Evolutionary conservation across 2,888 invertebrate species (phyloP), one percentile per base, ranked within the genome.

Genomic region (Caradrina kadenii): DNA sequence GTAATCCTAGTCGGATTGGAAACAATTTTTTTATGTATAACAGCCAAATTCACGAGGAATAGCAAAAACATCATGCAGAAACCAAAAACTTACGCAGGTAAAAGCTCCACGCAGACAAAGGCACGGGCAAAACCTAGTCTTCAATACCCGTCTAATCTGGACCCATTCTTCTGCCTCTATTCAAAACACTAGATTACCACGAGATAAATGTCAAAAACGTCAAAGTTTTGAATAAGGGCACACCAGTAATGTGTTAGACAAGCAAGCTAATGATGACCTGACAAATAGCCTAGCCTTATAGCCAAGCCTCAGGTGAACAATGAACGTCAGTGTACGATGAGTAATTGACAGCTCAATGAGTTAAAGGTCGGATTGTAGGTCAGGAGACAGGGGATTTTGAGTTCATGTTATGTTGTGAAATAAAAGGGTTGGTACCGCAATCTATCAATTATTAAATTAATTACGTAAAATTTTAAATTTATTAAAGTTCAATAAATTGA

Each of bases 271-370:
- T 77, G 72, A 60, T 15, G 19, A 15, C 10, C 35, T 52, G 42
- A 74, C 70, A 49, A 66, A 66, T 77, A 55, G 55, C 78, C 55
- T 42, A 45, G 48, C 58, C 19, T 59, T 11, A 50, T 53, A 50
- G 52, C 56, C 31, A 21, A 61, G 45, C 71, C 71, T 26, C 21
- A 22, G 56, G 56, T 48, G 63, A 56, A 76, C 74, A 70, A 74
- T 76, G 54, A 54, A 53, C 35, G 22, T 66, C 61, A 53, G 35
- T 54, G 6, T 39, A 0, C 8, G 63, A 77, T 76, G 78, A 76
- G 52, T 72, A 63, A 76, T 78, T 76, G 76, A 76, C 76, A 66
- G 66, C 13, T 77, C 49, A 66, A 63, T 76, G 60, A 72, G 60
- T 26, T 45, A 78, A 77, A 78, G 63, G 65, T 77, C 55, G 55